Base-by-base conservation (phyloP, 2,888 invertebrate species). In the Cephalotes varians region DNA sequence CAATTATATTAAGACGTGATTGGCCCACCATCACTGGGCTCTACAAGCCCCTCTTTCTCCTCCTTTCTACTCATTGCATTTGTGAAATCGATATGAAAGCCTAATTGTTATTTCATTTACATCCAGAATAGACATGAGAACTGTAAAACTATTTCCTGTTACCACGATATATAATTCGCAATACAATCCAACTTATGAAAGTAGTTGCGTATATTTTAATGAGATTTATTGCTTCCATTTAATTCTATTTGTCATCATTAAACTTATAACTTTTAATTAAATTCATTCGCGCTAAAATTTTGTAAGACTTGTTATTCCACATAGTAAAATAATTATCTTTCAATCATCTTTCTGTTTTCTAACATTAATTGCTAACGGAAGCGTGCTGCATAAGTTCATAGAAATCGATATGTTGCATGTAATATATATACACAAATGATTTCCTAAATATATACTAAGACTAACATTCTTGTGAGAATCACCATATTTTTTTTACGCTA, bases 1-100 rank as follows among this genome's bases (percentile, higher is more conserved):
- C 90, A 91, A 92, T 92, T 92, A 91, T 91, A n/a, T n/a, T 89
- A 77, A 69, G 72, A 54, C 74, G 77, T 71, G 74, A 84, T 87
- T 80, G 85, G 85, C 74, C 80, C 83, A 84, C 84, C 67, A 86
- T 88, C 87, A 72, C 86, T 81, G 85, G 85, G 65, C 31, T 83
- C 64, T 76, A 62, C 76, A 72, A 72, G 84, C 76, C 79, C 87
- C 85, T 84, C 86, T 88, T 90, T 86, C 86, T 84, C 84, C 67
- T 74, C 83, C 81, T 87, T 87, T 85, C 84, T 86, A 56, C 83
- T 67, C 71, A 56, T 73, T 79, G 85, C 83, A 74, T 83, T 87
- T 83, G 80, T 51, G 81, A 83, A 85, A 87, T 85, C 56, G 28
- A n/a, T 44, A 54, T 18, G 47, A 83, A 84, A 83, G 21, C 37